A percentile compares a stretch with the other conserved stretches of the same genome.
phyloP scores from a whole-genome alignment of 1,140 invertebrate species.

The Lordiphosa mommai region DNA sequence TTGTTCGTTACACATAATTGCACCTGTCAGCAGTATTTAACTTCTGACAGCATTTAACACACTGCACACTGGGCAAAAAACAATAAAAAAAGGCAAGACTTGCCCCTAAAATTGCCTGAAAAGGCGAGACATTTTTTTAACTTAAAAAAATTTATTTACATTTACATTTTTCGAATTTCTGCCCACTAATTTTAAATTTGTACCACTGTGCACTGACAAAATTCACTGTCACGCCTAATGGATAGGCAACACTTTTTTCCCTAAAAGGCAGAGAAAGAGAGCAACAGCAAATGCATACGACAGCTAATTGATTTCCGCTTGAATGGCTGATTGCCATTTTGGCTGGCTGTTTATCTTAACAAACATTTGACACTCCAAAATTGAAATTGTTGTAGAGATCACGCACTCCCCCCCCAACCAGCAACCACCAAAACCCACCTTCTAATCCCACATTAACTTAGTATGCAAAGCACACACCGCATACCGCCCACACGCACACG shows the following conservation, averaged over 20 bases:
- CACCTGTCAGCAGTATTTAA: constrained; percentile 6
- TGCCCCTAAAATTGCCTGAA: too few species aligned
- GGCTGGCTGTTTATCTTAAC: constrained; percentile 20
- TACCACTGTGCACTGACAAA: neutral
- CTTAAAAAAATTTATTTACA: too few species aligned
- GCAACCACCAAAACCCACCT: too few species aligned
- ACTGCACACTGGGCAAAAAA: neutral
- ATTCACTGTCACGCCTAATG: constrained; percentile 6
- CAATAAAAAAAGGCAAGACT: too few species aligned
- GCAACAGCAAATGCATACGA: neutral
- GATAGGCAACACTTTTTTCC: constrained; percentile 24
- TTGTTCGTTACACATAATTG: constrained; percentile 3
- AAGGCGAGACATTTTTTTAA: too few species aligned
- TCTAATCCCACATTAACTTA: neutral
- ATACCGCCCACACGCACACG: constrained; percentile 12
- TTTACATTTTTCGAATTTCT: too few species aligned
- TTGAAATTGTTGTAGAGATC: constrained; percentile 7
- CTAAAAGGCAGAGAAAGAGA: too few species aligned
- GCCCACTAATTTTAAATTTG: too few species aligned
- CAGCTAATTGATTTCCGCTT: constrained; percentile 40
- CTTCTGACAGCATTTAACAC: neutral
- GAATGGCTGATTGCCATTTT: constrained; percentile 28
- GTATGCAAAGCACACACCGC: neutral
- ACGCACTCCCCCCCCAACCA: neutral
- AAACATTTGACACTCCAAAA: constrained; percentile 6